Evolutionary conservation across 2,113 vertebrate species (phyloP), one percentile per base, ranked within the genome.

Genomic region (Eulemur macaco): DNA sequence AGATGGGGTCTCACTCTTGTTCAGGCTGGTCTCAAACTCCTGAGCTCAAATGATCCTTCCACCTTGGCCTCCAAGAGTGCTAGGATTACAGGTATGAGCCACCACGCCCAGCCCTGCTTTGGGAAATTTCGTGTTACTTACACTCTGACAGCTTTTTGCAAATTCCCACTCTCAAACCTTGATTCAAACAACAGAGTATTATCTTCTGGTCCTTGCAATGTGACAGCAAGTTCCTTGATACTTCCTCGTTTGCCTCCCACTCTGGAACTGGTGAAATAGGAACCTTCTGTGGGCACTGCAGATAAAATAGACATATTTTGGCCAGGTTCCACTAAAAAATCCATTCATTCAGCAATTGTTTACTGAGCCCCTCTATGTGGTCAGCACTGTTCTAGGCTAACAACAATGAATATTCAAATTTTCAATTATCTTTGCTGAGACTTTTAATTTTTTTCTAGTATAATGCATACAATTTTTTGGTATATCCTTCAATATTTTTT

Each of bases 161-260:
- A 99, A 97, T 99, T 99, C 37, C 99, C 99, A 0, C 99, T 99
- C 98, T 99, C 99, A 64, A 99, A 99, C 83, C 99, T 98, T 0
- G 99, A 99, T 90, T 99, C 99, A 2, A 99, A 99, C 78, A 99
- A 98, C 34, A 99, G 98, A 0, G 97, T 98, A 1, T 98, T 88
- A 74, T 99, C 98, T 37, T 98, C 96, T 8, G 98, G 98, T 12
- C 97, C 92, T 47, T 87, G 78, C 45, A 98, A 73, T 8, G 64
- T 73, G 31, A 86, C 89, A 0, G 97, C 92, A 0, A 98, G 86
- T 0, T 77, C 97, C 77, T 98, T 99, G 84, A 98, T 93, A 14
- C 98, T 86, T 0, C 98, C 99, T 0, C 84, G 98, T 83, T 98
- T 98, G 9, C 99, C 99, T 84, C 99, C 98, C 0, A 98, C 96